A percentile compares a stretch with the other conserved stretches of the same genome.
Evolutionary conservation across 1,140 invertebrate genomes (phyloP).

Genomic region (Cotesia chilonis): DNA sequence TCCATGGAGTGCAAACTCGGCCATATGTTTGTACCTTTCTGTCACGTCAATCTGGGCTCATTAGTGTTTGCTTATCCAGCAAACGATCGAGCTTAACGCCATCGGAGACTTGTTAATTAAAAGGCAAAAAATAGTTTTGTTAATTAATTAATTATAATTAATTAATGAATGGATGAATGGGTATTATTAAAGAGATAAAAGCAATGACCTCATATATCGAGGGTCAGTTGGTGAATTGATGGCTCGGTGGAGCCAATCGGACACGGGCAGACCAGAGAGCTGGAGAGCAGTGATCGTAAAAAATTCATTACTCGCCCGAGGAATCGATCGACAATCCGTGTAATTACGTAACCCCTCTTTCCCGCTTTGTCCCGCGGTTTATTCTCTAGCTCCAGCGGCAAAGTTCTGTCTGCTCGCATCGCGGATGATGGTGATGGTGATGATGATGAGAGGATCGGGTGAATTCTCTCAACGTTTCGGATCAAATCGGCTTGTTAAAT

Average conservation of each 20-base stretch:
- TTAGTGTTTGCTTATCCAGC: background rate
- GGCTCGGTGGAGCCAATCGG: constrained; percentile 33
- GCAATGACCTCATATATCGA: constrained; percentile 29
- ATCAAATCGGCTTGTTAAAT: constrained; percentile 12
- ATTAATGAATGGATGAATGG: background rate
- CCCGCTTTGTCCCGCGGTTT: background rate
- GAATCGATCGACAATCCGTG: constrained; percentile 59
- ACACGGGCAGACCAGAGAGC: constrained; percentile 36
- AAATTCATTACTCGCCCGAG: constrained; percentile 60
- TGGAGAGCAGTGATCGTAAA: constrained; percentile 52
- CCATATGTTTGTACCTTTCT: constrained; percentile 11
- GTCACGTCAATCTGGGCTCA: constrained; percentile 15
- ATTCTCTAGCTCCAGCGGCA: background rate
- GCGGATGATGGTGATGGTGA: too few relatives aligned
- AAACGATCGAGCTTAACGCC: background rate
- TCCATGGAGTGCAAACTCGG: background rate
- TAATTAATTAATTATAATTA: background rate
- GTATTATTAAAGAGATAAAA: background rate
- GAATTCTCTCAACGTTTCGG: constrained; percentile 29
- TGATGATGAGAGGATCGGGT: background rate
- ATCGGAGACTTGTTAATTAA: background rate
- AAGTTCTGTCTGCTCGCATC: too few relatives aligned
- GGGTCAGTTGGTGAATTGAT: constrained; percentile 38
- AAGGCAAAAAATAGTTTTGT: background rate
- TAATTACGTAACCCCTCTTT: constrained; percentile 57